Evolutionary conservation across 2,797 vertebrate genomes (phyloP).

Genomic region (Falco peregrinus): DNA sequence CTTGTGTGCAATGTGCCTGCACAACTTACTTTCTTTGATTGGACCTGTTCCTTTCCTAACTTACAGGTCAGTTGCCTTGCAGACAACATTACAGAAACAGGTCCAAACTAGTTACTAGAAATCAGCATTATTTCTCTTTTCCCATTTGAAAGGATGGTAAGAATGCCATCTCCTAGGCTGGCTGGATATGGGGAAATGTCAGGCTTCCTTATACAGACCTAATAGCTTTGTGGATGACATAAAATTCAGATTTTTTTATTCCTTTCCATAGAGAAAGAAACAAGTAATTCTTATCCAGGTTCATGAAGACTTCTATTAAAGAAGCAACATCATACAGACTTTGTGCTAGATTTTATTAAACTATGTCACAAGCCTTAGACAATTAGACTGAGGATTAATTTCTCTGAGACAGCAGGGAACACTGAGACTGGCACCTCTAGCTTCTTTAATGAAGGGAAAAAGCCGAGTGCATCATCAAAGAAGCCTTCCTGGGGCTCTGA

Average conservation of each 20-base stretch:
- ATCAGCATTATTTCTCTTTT: neutral
- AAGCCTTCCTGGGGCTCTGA: neutral
- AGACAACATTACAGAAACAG: neutral
- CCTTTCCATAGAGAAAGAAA: neutral
- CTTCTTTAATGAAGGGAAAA: neutral
- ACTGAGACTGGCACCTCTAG: neutral
- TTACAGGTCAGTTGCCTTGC: neutral
- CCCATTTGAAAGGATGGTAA: neutral
- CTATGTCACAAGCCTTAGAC: neutral
- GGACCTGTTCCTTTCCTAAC: neutral
- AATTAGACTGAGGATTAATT: neutral
- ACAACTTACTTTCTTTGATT: neutral
- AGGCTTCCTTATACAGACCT: neutral
- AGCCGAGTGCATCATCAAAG: neutral
- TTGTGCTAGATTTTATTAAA: neutral
- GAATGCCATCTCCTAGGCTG: neutral
- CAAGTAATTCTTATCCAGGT: neutral
- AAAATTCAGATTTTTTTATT: neutral
- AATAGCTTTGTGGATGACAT: neutral
- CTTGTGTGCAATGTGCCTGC: neutral
- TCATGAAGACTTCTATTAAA: neutral
- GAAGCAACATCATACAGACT: neutral
- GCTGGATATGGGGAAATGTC: neutral
- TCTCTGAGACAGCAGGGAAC: neutral
- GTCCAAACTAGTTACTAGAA: neutral